Conservation (phyloP, 2,113 vertebrate genomes). For the Scortum barcoo region DNA sequence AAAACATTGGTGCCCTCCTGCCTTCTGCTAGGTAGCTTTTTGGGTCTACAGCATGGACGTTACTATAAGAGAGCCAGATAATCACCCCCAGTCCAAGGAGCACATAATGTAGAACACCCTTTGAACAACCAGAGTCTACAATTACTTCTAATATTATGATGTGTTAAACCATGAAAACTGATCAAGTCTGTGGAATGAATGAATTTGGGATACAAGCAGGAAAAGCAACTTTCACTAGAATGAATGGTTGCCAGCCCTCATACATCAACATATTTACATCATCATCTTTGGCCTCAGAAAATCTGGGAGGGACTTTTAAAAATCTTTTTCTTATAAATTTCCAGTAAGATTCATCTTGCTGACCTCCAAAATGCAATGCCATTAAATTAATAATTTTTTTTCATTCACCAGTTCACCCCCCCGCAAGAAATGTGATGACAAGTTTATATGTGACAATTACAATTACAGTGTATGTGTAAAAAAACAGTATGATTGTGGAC, state of each 20-base stretch:
- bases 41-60: not conserved
- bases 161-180: not conserved
- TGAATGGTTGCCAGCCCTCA: not conserved
- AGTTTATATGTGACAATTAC: not conserved
- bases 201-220: not conserved
- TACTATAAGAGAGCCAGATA: not conserved
- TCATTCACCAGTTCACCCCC: not conserved
- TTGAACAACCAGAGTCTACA: not conserved
- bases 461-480: not conserved
- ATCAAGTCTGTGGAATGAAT: not conserved
- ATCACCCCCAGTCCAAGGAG: not conserved
- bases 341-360: not conserved
- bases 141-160: not conserved
- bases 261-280: not conserved
- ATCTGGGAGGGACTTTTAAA: not conserved
- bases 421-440: not conserved
- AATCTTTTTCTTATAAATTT: not conserved
- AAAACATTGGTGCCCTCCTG: conserved; percentile 7
- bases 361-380: not conserved
- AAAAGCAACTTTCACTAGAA: not conserved
- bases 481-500: not conserved
- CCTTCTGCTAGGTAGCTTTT: conserved; percentile 3
- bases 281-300: not conserved
- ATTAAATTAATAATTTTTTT: no score
- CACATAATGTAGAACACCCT: not conserved